phyloP scores from a whole-genome alignment of 2,113 vertebrate genomes.

The Morone saxatilis region DNA sequence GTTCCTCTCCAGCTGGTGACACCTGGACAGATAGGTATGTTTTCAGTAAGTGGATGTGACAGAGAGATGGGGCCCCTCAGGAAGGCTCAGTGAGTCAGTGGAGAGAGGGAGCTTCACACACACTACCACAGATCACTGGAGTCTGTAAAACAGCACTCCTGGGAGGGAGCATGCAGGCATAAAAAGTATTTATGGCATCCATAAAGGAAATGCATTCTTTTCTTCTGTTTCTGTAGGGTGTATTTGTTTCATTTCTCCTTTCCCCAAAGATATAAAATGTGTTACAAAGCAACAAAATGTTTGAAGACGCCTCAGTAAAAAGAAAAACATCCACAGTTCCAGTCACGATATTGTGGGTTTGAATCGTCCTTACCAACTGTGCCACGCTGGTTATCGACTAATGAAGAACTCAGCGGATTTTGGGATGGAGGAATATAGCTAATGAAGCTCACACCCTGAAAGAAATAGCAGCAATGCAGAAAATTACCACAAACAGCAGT shows the following conservation, averaged over 20 bases:
- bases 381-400: not conserved
- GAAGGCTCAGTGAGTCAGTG: slow-evolving; percentile 21
- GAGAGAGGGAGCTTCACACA: slow-evolving; percentile 14
- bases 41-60: slow-evolving; percentile 38
- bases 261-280: not conserved
- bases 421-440: not conserved
- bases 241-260: not conserved
- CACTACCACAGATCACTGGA: slow-evolving; percentile 13
- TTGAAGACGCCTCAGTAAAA: not conserved
- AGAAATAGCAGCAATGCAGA: slow-evolving; percentile 48
- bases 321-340: not conserved
- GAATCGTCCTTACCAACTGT: not conserved
- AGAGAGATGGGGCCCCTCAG: slow-evolving; percentile 1
- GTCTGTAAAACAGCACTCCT: slow-evolving; percentile 35
- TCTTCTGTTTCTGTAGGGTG: not conserved
- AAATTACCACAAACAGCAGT: slow-evolving; percentile 39
- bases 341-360: not conserved
- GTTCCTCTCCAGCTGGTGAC: slow-evolving; percentile 28
- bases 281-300: not conserved
- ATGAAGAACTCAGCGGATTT: slow-evolving; percentile 40
- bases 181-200: slow-evolving; percentile 29
- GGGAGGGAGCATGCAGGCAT: slow-evolving; percentile 4
- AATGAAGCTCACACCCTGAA: slow-evolving; percentile 38
- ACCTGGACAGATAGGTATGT: slow-evolving; percentile 38
- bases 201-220: slow-evolving; percentile 6